A percentile compares a stretch with the other conserved stretches of the same genome.
Evolutionary conservation across 2,113 vertebrate species (phyloP).

Genomic region (Lophotis ruficrista): DNA sequence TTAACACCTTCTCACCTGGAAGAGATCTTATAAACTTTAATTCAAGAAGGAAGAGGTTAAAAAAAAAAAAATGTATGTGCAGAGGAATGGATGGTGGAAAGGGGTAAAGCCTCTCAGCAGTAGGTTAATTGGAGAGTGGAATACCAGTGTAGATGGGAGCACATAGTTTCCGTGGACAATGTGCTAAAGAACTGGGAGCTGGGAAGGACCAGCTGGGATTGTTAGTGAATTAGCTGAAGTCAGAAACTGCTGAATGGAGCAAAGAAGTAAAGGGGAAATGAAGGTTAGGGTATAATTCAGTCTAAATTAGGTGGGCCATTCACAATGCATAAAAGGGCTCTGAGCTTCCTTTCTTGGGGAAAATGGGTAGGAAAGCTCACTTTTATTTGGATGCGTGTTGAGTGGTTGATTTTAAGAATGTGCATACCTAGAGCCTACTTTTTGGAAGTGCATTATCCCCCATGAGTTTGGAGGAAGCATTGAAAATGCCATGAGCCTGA

Average conservation of each 20-base stretch:
- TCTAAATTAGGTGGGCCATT: constrained; percentile 91
- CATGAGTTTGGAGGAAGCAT: constrained; percentile 35
- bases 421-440: constrained; percentile 85
- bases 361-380: constrained; percentile 90
- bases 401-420: constrained; percentile 70
- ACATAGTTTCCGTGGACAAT: constrained; percentile 73
- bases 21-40: constrained; percentile 23
- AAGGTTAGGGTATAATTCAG: constrained; percentile 88
- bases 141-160: constrained; percentile 62
- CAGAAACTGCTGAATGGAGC: constrained; percentile 86
- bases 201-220: constrained; percentile 83
- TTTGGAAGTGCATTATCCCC: constrained; percentile 75
- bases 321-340: constrained; percentile 86
- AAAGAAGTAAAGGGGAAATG: constrained; percentile 84
- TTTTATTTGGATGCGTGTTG: constrained; percentile 83
- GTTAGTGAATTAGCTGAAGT: constrained; percentile 90
- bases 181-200: constrained; percentile 76
- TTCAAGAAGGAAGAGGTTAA: constrained; percentile 69
- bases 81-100: constrained; percentile 77
- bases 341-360: constrained; percentile 84
- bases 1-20: constrained; percentile 27
- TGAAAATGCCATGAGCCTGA: constrained; percentile 32
- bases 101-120: constrained; percentile 68
- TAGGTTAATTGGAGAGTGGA: constrained; percentile 85
- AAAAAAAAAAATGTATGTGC: constrained; percentile 14